Percentiles rank a stretch among this genome's conserved stretches.
Conservation (phyloP, 2,797 vertebrate species). For the Sarcoramphus papa region DNA sequence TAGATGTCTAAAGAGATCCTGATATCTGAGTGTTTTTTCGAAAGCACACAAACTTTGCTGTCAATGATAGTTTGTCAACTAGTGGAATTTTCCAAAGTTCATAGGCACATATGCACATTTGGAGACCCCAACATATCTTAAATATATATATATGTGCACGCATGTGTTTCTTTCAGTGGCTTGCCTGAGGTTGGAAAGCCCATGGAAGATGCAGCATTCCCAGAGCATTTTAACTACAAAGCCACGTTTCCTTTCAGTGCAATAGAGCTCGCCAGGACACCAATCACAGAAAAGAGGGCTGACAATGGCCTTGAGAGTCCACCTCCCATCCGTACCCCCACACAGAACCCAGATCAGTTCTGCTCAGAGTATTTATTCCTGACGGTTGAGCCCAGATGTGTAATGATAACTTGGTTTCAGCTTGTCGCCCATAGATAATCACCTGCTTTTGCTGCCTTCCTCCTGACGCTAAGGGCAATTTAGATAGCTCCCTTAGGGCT, state of each 20-base stretch:
- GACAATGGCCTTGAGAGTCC: background rate
- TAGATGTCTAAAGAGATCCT: background rate
- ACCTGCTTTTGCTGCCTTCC: background rate
- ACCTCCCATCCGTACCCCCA: background rate
- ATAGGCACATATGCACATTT: background rate
- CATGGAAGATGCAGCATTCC: background rate
- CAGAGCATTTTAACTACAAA: background rate
- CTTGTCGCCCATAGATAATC: background rate
- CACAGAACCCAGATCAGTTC: background rate
- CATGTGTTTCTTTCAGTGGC: background rate
- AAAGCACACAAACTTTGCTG: background rate
- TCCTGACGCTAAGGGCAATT: background rate
- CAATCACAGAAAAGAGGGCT: background rate
- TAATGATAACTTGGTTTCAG: background rate
- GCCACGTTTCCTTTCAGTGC: background rate
- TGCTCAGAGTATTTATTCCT: background rate
- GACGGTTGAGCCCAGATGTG: background rate
- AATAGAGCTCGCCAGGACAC: background rate
- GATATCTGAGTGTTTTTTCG: background rate
- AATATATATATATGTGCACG: fast-evolving
- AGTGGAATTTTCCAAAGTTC: background rate
- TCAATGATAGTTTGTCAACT: background rate
- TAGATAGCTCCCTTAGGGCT: background rate
- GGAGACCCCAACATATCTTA: background rate
- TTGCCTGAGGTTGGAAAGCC: background rate